phyloP scores from a whole-genome alignment of 2,113 vertebrate species.

The Pampusana beccarii region DNA sequence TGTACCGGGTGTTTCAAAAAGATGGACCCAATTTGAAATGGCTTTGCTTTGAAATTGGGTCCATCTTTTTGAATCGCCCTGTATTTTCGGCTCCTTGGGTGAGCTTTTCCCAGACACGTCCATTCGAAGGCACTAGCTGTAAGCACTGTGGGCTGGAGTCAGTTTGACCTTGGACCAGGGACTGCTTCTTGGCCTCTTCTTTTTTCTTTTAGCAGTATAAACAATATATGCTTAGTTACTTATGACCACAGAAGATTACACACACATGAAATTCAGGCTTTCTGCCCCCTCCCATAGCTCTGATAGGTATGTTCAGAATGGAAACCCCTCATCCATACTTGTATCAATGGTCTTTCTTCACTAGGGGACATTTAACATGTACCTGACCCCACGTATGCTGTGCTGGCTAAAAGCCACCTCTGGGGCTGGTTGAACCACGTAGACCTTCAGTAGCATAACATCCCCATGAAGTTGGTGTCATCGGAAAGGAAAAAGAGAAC shows the following conservation, averaged over 20 bases:
- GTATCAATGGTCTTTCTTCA: not conserved
- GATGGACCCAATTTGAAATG: no score
- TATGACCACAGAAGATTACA: not conserved
- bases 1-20: no score
- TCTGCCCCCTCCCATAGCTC: not conserved
- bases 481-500: not conserved
- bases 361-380: fast-evolving
- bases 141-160: not conserved
- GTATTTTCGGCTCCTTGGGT: not conserved
- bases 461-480: not conserved
- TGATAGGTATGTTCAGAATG: not conserved
- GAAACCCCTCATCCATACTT: not conserved
- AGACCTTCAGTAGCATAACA: not conserved
- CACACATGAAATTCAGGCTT: not conserved
- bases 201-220: not conserved
- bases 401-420: not conserved
- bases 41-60: no score
- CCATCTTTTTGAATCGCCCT: no score
- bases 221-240: not conserved
- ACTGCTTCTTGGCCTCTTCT: not conserved
- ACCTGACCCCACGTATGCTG: not conserved
- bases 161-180: not conserved
- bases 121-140: not conserved
- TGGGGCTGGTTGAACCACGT: not conserved
- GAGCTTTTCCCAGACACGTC: fast-evolving